These are phyloP conservation scores for Camponotus fellah DNA, from an alignment of 2,888 invertebrate species.

Conservation along the genomic window DNA sequence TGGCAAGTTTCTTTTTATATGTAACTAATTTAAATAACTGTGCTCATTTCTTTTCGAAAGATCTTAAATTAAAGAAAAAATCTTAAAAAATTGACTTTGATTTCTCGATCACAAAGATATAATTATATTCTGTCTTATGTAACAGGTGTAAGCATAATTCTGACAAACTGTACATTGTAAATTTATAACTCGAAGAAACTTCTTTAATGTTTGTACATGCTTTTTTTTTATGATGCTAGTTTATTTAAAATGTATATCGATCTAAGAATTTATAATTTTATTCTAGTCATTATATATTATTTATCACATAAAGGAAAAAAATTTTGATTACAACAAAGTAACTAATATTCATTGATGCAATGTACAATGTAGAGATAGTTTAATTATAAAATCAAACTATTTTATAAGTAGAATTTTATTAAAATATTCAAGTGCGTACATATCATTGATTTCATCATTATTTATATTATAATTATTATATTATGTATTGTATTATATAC, in stretches of 20 bases:
- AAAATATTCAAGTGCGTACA: conserved; percentile 13
- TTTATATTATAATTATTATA: background rate
- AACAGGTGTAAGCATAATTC: background rate
- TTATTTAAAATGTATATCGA: background rate
- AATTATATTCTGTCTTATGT: background rate
- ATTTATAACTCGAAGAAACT: background rate
- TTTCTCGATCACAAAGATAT: background rate
- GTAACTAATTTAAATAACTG: background rate
- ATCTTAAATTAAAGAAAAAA: background rate
- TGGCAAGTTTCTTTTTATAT: conserved; percentile 71
- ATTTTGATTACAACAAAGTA: background rate
- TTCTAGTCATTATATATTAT: too few relatives aligned
- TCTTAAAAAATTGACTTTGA: background rate
- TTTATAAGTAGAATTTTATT: background rate
- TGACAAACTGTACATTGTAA: background rate
- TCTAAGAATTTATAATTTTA: background rate
- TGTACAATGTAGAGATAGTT: background rate
- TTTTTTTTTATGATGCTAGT: background rate
- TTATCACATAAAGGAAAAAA: background rate
- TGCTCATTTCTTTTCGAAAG: background rate
- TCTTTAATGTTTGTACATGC: background rate
- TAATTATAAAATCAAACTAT: background rate
- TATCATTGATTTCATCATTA: background rate
- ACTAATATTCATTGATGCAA: background rate
- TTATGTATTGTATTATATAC: background rate